phyloP scores from a whole-genome alignment of 1,140 invertebrate species.

The Cyclina sinensis region DNA sequence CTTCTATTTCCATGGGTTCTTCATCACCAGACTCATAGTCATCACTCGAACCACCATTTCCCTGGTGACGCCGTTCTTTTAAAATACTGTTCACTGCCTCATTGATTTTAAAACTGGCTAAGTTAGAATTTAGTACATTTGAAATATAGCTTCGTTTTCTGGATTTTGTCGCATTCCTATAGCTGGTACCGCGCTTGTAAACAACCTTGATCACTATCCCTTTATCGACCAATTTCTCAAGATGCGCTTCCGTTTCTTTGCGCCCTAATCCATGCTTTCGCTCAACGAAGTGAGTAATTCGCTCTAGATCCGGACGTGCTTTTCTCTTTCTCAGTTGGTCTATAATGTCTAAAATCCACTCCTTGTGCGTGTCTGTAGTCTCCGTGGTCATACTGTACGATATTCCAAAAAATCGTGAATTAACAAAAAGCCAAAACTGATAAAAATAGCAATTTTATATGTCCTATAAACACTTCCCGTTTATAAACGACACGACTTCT shows the following conservation, averaged over 20 bases:
- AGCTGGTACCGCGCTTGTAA: constrained; percentile 94
- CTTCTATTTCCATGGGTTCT: not conserved
- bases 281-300: constrained; percentile 93
- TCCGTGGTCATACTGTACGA: constrained; percentile 50
- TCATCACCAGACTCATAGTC: not conserved
- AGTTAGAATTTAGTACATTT: constrained; percentile 81
- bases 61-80: not conserved
- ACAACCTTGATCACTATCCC: constrained; percentile 94
- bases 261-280: constrained; percentile 91
- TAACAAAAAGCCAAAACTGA: constrained; percentile 27
- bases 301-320: constrained; percentile 93
- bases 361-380: constrained; percentile 89
- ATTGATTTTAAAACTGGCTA: constrained; percentile 77
- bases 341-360: constrained; percentile 93
- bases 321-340: constrained; percentile 93
- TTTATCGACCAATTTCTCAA: constrained; percentile 92
- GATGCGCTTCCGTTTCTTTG: constrained; percentile 91
- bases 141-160: constrained; percentile 55
- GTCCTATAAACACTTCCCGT: constrained; percentile 56
- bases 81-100: constrained; percentile 75
- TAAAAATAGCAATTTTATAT: constrained; percentile 13
- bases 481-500: constrained; percentile 64
- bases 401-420: constrained; percentile 12
- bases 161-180: constrained; percentile 91
- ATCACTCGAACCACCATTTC: constrained; percentile 22